Evolutionary conservation across 2,888 invertebrate species (phyloP), one percentile per base, ranked within the genome.

Genomic region (Dascillus cervinus): DNA sequence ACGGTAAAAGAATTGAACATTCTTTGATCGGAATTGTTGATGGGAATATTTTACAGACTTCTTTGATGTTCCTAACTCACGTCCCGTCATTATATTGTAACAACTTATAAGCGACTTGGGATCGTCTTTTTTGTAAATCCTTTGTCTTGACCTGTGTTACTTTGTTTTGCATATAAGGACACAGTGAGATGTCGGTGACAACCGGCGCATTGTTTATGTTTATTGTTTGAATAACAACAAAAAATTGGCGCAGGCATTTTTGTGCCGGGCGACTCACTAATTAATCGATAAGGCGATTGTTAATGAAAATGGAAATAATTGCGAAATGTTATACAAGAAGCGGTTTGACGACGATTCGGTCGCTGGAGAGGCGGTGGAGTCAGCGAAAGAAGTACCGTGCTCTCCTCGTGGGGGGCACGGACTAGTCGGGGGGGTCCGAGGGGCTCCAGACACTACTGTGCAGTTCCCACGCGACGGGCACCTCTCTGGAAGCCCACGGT

Each of bases 381-480:
- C 33, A 38, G 38, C 34, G 55, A 56, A 58, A 55, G 52, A 55
- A 47, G 46, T 47, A 46, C 49, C 50, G 49, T 53, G 51, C 39
- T 49, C 51, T 50, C 52, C 53, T 50, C 49, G 50, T 42, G 46
- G 53, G 54, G 52, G 51, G 52, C 53, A 37, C 39, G 46, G 35
- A 52, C 50, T 49, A 55, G 49, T 49, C 46, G 50, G 53, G 51
- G 57, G 53, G 56, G 52, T 49, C 53, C 56, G 58, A 61, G 64
- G n/a, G 60, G 40, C 45, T 39, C 59, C 58, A 62, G 61, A 62
- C 66, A 70, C 73, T 72, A 71, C 73, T 67, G 73, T 73, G 70
- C 72, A 72, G 69, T 73, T 73, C 73, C 72, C 73, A 73, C 73
- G 71, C 69, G 67, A 62, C 65, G 66, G 64, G 66, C 63, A 66